A percentile compares a stretch with the other conserved stretches of the same genome.
Conservation (phyloP, 1,140 invertebrate genomes). For the Harlomillsia oculata region DNA sequence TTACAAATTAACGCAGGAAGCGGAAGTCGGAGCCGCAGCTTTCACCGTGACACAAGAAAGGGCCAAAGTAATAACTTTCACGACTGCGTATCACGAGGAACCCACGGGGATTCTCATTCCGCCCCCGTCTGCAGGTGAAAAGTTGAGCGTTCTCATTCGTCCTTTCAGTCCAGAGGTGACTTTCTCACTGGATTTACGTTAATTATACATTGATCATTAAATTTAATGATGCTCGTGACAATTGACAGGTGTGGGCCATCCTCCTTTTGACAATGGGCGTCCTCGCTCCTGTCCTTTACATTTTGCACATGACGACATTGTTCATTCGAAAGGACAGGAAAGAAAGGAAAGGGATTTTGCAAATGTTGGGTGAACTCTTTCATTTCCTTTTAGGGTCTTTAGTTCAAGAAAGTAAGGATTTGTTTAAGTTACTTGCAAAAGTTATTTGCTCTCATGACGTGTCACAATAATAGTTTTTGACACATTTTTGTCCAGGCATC, state of each 20-base stretch:
- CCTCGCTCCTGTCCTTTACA: conserved; percentile 22
- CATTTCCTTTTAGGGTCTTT: conserved; percentile 32
- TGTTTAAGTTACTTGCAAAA: too few relatives aligned
- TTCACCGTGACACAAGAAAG: conserved; percentile 43
- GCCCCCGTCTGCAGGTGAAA: conserved; percentile 34
- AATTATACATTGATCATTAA: neutral
- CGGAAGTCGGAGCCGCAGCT: conserved; percentile 41
- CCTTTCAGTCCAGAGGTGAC: conserved; percentile 36
- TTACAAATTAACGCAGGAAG: conserved; percentile 33
- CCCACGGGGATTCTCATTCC: conserved; percentile 38
- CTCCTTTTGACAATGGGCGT: conserved; percentile 18
- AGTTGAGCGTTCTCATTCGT: conserved; percentile 36
- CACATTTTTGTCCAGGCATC: conserved; percentile 15
- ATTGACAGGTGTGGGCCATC: conserved; percentile 33
- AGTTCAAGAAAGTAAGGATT: conserved; percentile 34
- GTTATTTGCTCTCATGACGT: too few relatives aligned
- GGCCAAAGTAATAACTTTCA: conserved; percentile 42
- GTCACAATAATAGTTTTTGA: too few relatives aligned
- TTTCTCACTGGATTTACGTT: neutral
- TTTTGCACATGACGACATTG: conserved; percentile 20
- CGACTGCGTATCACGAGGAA: conserved; percentile 40
- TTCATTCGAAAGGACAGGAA: neutral
- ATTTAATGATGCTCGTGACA: neutral
- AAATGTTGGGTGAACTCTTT: conserved; percentile 5
- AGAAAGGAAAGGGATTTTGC: neutral